These are phyloP conservation scores for Acipenser oxyrinchus DNA, from an alignment of 2,797 vertebrate genomes.

Conservation along the genomic window DNA sequence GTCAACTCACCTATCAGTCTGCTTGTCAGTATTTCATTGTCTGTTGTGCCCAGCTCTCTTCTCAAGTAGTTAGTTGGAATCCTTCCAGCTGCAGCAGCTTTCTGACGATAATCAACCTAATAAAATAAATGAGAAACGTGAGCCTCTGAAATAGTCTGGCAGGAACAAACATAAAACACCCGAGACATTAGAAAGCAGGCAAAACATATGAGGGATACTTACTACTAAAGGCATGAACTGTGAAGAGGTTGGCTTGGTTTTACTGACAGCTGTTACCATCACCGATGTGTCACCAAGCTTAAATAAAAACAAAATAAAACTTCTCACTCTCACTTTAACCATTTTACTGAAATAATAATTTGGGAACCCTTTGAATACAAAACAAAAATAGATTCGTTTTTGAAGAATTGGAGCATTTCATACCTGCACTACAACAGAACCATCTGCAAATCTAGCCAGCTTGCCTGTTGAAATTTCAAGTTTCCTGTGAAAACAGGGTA, in stretches of 20 bases:
- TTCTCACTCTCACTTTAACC: neutral
- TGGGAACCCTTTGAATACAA: neutral
- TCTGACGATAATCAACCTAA: slow-evolving; percentile 95
- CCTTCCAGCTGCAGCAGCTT: slow-evolving; percentile 91
- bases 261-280: slow-evolving; percentile 96
- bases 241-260: slow-evolving; percentile 77
- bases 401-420: slow-evolving; percentile 12
- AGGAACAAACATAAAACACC: no score
- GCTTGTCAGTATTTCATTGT: slow-evolving; percentile 91
- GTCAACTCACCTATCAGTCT: slow-evolving; percentile 80
- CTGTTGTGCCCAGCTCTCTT: slow-evolving; percentile 81
- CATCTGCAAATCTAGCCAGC: slow-evolving; percentile 90
- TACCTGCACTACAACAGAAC: slow-evolving; percentile 88
- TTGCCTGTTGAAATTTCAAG: slow-evolving; percentile 84
- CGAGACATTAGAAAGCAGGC: no score
- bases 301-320: slow-evolving; percentile 22
- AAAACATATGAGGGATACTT: slow-evolving; percentile 38
- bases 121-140: neutral
- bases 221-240: slow-evolving; percentile 96
- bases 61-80: slow-evolving; percentile 93
- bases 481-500: slow-evolving; percentile 57
- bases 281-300: slow-evolving; percentile 90
- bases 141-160: neutral
- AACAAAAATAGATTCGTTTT: neutral
- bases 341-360: neutral